Evolutionary conservation across 2,888 invertebrate genomes (phyloP), one percentile per base, ranked within the genome.

Genomic region (Catocala fraxini): DNA sequence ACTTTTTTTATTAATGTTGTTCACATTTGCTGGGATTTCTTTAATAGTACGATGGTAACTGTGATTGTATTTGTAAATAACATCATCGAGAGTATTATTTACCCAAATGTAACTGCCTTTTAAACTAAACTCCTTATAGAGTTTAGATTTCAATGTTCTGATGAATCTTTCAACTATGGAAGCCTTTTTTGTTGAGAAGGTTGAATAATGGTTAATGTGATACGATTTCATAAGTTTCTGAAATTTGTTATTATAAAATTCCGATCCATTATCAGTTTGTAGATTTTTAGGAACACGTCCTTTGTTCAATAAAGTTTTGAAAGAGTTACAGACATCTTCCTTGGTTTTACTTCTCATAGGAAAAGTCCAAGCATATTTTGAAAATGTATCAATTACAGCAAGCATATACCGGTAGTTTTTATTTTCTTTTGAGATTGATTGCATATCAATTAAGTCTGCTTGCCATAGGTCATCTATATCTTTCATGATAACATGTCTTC

Each of bases 191-290:
- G 15, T 15, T 15, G 15, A 61, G 25, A 35, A 68, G 9, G 68
- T 59, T 9, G 66, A 71, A 46, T 66, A 66, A 45, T 66, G 66
- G 62, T 64, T 75, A 57, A 74, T 85, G 75, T 68, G 69, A 56
- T 46, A 81, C 52, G 48, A 71, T 57, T 55, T 47, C 46, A 70
- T 82, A 76, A 63, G 75, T 68, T 46, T 64, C 59, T 48, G 80
- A 82, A 67, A 77, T 64, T 39, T 77, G 79, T 51, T 69, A 43
- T 68, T 79, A 63, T 57, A 85, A 63, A 72, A 72, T 59, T 71
- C 68, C 12, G 63, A 72, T 6, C 74, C 73, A 9, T 12, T 13
- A 55, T 75, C 77, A 3, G 72, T 68, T 65, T 74, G 72, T 11
- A 74, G 57, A 53, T 77, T 15, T 15, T 15, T 15, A 15, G 15